Base-by-base conservation (phyloP, 2,888 invertebrate species). In the Pyralis farinalis region DNA sequence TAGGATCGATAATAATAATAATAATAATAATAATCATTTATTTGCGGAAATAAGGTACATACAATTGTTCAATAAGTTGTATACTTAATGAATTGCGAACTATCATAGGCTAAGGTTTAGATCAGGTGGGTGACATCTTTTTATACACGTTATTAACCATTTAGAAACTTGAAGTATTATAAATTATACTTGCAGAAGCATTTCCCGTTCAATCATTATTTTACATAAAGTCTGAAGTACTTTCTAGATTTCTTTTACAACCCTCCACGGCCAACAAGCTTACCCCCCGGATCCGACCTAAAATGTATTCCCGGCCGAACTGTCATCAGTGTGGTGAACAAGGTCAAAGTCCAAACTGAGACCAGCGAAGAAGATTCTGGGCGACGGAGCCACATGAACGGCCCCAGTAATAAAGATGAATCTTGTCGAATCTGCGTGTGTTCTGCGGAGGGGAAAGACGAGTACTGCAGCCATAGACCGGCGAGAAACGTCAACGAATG, bases 231-330 rank as follows among this genome's bases (percentile, higher is more conserved):
- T n/a, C 9, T 27, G 20, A 20, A 40, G 28, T 21, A 9, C 43
- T 30, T 76, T 74, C 42, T 81, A 83, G 83, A 70, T 25, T 71
- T 80, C 46, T 62, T 55, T 55, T 78, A 49, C 54, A 72, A 79
- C 45, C 69, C 51, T 37, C 43, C 53, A 1, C 40, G 42, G 9
- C 68, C 69, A 16, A 68, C 57, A 21, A n/a, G 7, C 34, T 1
- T 48, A 65, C 1, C 55, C 71, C 0, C 27, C 65, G 0, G 22
- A 42, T 36, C 46, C 4, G 51, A 52, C 5, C 49, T 75, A 0
- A 72, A 67, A 52, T 87, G 86, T 45, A 40, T 70, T 0, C 84
- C 85, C n/a, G 85, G 86, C 1, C 71, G 78, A 0, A 84, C 85
- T 0, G 41, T 66, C 0, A 65, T 85, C 0, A 70, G 53, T 37